Conservation (phyloP, 2,113 vertebrate species). For the Clarias magur region DNA sequence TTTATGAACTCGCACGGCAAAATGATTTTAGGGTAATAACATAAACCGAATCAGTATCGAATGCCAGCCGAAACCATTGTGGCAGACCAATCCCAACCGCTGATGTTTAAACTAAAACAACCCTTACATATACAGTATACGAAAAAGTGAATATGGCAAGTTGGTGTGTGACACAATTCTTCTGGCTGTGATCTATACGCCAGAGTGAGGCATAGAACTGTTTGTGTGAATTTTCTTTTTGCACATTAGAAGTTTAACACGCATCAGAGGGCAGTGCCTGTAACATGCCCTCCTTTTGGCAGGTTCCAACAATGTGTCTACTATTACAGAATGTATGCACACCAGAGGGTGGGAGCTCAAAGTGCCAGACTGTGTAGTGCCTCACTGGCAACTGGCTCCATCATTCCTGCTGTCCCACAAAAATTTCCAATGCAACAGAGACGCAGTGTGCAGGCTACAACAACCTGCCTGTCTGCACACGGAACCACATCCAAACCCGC, state of each 20-base stretch:
- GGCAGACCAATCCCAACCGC: neutral
- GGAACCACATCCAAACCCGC: constrained; percentile 21
- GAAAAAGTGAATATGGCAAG: neutral
- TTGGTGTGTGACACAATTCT: neutral
- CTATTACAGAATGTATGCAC: constrained; percentile 29
- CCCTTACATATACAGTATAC: neutral
- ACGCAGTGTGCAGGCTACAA: constrained; percentile 34
- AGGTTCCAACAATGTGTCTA: constrained; percentile 36
- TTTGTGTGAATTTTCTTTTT: neutral
- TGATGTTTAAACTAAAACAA: neutral
- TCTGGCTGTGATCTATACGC: neutral
- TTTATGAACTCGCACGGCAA: neutral
- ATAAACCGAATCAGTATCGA: neutral
- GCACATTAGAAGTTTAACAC: constrained; percentile 17
- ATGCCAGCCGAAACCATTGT: constrained; percentile 13
- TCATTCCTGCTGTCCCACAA: constrained; percentile 45
- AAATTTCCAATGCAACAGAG: constrained; percentile 45
- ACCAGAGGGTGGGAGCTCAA: constrained; percentile 22
- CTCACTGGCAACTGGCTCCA: constrained; percentile 22
- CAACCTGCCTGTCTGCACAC: constrained; percentile 24
- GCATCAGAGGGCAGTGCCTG: constrained; percentile 15
- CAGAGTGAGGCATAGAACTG: neutral
- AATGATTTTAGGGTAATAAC: neutral
- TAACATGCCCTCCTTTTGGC: neutral
- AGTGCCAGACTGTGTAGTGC: constrained; percentile 29